Conservation (phyloP, 1,140 invertebrate genomes). For the Formica exsecta region DNA sequence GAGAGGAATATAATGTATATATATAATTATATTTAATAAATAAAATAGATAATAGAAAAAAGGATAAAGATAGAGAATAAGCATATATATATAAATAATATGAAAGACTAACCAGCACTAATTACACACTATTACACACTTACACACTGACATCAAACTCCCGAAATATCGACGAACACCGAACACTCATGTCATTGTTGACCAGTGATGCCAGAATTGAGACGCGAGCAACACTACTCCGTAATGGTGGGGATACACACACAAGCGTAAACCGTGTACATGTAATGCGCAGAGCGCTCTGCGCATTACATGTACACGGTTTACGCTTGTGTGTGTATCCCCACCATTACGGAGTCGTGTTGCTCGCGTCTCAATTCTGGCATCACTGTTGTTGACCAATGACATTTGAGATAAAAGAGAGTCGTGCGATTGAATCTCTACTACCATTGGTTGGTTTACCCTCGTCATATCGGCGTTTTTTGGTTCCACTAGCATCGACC, state of each 20-base stretch:
- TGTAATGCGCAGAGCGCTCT: no score
- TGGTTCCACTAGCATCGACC: background rate
- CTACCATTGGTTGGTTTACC: background rate
- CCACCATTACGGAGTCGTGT: no score
- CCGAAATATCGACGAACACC: background rate
- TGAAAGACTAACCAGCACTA: background rate
- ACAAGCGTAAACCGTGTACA: no score
- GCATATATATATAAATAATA: background rate
- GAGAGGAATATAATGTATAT: no score
- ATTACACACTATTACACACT: background rate
- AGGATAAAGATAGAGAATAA: background rate
- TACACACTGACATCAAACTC: background rate
- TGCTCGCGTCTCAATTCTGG: no score
- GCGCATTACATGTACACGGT: no score
- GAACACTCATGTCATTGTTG: no score
- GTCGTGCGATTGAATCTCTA: background rate
- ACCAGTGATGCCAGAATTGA: no score
- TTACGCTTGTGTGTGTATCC: no score
- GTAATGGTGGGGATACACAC: no score
- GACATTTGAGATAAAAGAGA: background rate
- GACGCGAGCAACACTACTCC: no score
- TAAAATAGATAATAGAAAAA: no score
- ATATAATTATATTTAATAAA: background rate
- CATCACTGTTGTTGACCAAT: conserved; percentile 15
- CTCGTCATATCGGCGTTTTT: background rate